Conservation (phyloP, 2,797 vertebrate species). For the Otolemur crassicaudatus region DNA sequence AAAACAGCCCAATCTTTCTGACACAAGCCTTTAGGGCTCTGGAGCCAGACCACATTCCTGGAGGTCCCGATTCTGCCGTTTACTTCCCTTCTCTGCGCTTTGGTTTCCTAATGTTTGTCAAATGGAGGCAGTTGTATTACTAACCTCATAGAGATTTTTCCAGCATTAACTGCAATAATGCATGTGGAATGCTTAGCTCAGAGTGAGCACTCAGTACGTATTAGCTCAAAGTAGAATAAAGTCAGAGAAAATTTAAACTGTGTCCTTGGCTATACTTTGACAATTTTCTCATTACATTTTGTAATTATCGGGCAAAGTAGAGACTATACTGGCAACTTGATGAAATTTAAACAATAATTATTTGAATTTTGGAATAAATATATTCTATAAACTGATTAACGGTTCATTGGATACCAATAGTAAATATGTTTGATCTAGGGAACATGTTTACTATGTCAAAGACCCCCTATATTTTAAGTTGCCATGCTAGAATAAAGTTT, state of each 20-base stretch:
- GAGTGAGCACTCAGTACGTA: not conserved
- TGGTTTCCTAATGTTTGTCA: not conserved
- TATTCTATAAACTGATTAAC: not conserved
- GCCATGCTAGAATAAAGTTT: conserved; percentile 14
- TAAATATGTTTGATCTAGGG: not conserved
- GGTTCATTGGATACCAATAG: not conserved
- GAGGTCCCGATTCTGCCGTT: not conserved
- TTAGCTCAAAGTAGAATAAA: conserved; percentile 24
- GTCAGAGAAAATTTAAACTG: not conserved
- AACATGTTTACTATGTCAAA: not conserved
- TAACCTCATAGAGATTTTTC: not conserved
- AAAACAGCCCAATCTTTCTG: not conserved
- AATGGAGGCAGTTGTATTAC: not conserved
- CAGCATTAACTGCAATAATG: not conserved
- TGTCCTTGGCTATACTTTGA: not conserved
- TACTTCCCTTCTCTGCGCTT: not conserved
- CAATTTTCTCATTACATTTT: conserved; percentile 8
- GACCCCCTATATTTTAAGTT: not conserved
- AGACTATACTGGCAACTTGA: not conserved
- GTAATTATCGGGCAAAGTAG: conserved; percentile 1
- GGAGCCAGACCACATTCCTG: not conserved
- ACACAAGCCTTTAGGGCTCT: not conserved
- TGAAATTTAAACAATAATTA: not conserved
- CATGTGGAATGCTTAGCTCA: not conserved
- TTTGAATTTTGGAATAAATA: conserved; percentile 51